Conservation (phyloP, 2,113 vertebrate species). For the Pygoscelis antarcticus region DNA sequence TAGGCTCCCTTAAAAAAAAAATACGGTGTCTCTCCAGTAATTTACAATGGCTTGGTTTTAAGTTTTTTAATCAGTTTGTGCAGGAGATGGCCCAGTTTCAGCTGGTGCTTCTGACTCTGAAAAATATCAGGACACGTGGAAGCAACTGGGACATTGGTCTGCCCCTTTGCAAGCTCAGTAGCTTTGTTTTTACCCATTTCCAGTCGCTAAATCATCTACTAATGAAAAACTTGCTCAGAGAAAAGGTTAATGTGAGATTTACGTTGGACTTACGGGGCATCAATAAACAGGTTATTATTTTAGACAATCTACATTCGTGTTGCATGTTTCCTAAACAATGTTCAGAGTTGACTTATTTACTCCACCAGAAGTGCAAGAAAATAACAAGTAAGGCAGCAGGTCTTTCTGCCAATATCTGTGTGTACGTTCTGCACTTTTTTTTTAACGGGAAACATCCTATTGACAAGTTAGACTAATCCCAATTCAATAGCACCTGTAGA, state of each 20-base stretch:
- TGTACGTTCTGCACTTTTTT: background rate
- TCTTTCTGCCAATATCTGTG: background rate
- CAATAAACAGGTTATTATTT: slow-evolving; percentile 19
- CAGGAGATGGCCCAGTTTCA: background rate
- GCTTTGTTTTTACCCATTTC: background rate
- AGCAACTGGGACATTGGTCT: background rate
- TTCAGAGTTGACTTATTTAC: background rate
- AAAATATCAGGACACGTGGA: background rate
- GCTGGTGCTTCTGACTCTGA: background rate
- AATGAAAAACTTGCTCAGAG: background rate
- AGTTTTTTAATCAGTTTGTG: background rate
- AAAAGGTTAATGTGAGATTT: slow-evolving; percentile 2
- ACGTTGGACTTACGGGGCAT: background rate
- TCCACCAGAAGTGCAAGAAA: background rate
- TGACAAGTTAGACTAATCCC: background rate
- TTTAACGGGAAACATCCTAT: background rate
- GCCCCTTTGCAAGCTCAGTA: background rate
- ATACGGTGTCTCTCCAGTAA: background rate
- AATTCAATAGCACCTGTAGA: background rate
- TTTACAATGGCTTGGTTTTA: background rate
- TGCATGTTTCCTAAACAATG: background rate
- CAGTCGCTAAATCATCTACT: background rate
- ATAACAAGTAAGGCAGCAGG: background rate
- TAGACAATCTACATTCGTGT: background rate
- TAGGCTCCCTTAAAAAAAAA: background rate